Percentiles rank a stretch among this genome's conserved stretches.
These are phyloP conservation scores for Penaeus indicus DNA, from an alignment of 1,140 invertebrate species.

Conservation along the genomic window DNA sequence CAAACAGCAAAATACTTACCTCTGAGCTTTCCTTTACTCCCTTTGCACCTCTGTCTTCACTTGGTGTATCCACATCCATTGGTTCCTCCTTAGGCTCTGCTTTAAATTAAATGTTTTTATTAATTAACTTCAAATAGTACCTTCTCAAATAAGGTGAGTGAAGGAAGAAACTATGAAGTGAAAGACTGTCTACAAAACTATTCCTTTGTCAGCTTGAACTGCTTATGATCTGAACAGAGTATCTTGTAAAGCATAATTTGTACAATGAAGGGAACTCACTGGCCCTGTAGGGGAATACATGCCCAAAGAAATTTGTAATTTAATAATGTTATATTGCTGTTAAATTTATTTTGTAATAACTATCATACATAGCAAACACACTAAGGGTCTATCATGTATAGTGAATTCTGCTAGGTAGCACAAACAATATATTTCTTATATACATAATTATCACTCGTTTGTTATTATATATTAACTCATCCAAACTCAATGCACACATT, in stretches of 20 bases:
- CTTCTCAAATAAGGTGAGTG: not conserved
- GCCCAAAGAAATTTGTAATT: too few relatives aligned
- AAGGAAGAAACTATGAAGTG: not conserved
- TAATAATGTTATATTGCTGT: too few relatives aligned
- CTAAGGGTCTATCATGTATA: too few relatives aligned
- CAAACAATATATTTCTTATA: too few relatives aligned
- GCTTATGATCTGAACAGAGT: not conserved
- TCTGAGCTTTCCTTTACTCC: constrained; percentile 45
- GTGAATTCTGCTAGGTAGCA: too few relatives aligned
- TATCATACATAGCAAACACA: too few relatives aligned
- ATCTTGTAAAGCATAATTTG: not conserved
- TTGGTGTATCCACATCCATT: constrained; percentile 67
- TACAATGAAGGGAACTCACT: too few relatives aligned
- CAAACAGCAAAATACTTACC: constrained; percentile 9
- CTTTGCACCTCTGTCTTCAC: constrained; percentile 67
- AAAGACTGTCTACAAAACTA: not conserved
- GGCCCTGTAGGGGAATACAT: too few relatives aligned
- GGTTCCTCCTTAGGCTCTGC: constrained; percentile 62
- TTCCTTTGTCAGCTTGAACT: not conserved
- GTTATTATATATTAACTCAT: too few relatives aligned
- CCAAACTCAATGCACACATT: too few relatives aligned
- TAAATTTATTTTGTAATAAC: too few relatives aligned
- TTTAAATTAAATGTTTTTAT: constrained; percentile 18
- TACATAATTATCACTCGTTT: too few relatives aligned
- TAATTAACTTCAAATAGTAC: not conserved